Percentiles rank a stretch among this genome's conserved stretches.
Evolutionary conservation across 30 jellyfish, hydroid and myxozoan genomes (phyloP).

Genomic region (Turritopsis rubra): DNA sequence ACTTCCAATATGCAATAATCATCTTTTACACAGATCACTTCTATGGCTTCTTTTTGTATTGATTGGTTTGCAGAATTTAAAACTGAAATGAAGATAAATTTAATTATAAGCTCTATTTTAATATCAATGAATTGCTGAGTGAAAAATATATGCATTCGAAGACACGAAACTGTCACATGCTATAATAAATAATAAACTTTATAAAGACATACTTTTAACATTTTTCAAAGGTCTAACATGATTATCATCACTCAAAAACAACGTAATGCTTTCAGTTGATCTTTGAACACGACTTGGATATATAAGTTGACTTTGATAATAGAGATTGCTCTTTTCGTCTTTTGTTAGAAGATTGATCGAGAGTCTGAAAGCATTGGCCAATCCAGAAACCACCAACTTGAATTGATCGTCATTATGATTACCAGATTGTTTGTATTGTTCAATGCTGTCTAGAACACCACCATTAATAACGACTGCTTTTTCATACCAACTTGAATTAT

Average conservation of each 20-base stretch:
- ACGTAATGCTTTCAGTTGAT: neutral
- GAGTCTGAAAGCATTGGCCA: neutral
- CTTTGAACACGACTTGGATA: neutral
- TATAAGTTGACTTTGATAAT: neutral
- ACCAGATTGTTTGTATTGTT: neutral
- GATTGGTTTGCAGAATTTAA: neutral
- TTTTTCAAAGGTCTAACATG: neutral
- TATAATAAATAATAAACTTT: too few relatives aligned
- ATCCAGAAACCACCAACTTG: neutral
- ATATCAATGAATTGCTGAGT: too few relatives aligned
- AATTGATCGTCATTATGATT: neutral
- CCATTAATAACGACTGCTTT: neutral
- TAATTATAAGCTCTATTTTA: too few relatives aligned
- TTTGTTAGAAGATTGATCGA: neutral
- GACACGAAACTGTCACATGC: neutral
- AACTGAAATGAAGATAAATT: neutral
- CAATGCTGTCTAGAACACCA: neutral
- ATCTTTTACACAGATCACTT: neutral
- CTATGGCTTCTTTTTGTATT: neutral
- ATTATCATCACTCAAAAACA: neutral
- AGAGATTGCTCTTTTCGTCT: neutral
- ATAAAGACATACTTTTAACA: neutral
- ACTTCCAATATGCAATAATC: neutral
- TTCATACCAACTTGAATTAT: neutral
- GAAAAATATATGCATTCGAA: too few relatives aligned